phyloP scores from a whole-genome alignment of 2,113 vertebrate species.

The Tauraco erythrolophus region DNA sequence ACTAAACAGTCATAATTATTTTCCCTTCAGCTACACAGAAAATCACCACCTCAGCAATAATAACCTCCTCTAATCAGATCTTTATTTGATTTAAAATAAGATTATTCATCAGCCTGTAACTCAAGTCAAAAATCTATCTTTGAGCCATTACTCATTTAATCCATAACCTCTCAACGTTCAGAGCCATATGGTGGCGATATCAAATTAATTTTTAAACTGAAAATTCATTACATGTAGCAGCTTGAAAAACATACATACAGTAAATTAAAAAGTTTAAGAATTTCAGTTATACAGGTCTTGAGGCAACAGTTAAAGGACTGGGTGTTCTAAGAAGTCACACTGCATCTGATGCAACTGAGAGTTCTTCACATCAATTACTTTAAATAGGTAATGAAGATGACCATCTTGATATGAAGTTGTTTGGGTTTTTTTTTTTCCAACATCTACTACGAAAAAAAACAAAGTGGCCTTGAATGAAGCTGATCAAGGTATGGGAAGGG shows the following conservation, averaged over 20 bases:
- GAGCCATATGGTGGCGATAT: neutral
- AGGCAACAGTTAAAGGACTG: neutral
- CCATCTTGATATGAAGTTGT: neutral
- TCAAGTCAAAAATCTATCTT: neutral
- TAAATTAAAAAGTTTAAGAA: neutral
- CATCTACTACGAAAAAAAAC: neutral
- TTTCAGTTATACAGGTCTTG: neutral
- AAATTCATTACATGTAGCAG: neutral
- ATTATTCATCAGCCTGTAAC: neutral
- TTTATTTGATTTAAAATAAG: constrained; percentile 15
- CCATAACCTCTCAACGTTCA: neutral
- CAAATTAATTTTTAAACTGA: neutral
- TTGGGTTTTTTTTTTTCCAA: neutral
- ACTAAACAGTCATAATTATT: constrained; percentile 16
- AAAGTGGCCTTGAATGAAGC: neutral
- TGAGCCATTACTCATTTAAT: neutral
- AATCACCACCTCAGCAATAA: constrained; percentile 52
- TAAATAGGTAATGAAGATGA: neutral
- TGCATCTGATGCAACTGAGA: neutral
- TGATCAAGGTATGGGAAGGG: neutral
- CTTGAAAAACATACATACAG: neutral
- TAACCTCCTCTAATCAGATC: constrained; percentile 16
- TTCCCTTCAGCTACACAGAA: neutral
- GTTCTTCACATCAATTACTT: neutral
- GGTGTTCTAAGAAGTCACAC: neutral